A percentile compares a stretch with the other conserved stretches of the same genome.
These are phyloP conservation scores for Pseudococcus viburni DNA, from an alignment of 2,888 invertebrate genomes.

Conservation along the genomic window DNA sequence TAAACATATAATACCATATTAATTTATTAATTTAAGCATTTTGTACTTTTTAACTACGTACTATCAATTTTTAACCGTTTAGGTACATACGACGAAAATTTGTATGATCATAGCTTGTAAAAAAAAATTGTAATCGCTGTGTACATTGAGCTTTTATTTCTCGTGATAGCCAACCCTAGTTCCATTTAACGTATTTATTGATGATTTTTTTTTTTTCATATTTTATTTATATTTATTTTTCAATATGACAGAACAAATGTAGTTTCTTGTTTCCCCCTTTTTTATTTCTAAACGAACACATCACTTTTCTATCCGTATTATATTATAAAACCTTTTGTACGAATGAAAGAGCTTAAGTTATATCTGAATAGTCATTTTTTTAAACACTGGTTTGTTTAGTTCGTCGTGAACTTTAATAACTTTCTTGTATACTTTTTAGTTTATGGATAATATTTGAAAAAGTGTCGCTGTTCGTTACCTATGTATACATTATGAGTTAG, in stretches of 20 bases:
- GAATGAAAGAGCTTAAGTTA: constrained; percentile 48
- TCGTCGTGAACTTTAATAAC: constrained; percentile 25
- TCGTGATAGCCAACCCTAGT: constrained; percentile 1
- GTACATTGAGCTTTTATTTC: constrained; percentile 43
- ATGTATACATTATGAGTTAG: neutral
- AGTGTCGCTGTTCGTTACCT: constrained; percentile 42
- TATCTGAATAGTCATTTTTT: neutral
- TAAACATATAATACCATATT: constrained; percentile 48
- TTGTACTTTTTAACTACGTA: constrained; percentile 48
- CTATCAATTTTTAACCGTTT: constrained; percentile 38
- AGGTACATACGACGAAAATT: constrained; percentile 46
- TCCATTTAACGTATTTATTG: constrained; percentile 46
- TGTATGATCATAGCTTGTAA: constrained; percentile 49
- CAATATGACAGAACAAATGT: constrained; percentile 30
- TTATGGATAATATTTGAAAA: constrained; percentile 16
- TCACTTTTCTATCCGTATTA: constrained; percentile 48
- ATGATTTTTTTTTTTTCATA: constrained; percentile 1
- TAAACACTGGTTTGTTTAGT: constrained; percentile 28
- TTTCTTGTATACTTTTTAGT: constrained; percentile 34
- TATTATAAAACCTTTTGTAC: neutral
- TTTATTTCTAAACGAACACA: constrained; percentile 44
- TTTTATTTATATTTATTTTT: constrained; percentile 16
- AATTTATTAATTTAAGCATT: constrained; percentile 56
- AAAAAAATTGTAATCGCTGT: constrained; percentile 41
- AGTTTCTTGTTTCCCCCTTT: neutral